Base-by-base conservation (phyloP, 1,140 invertebrate genomes). In the Drosophila lacertosa region DNA sequence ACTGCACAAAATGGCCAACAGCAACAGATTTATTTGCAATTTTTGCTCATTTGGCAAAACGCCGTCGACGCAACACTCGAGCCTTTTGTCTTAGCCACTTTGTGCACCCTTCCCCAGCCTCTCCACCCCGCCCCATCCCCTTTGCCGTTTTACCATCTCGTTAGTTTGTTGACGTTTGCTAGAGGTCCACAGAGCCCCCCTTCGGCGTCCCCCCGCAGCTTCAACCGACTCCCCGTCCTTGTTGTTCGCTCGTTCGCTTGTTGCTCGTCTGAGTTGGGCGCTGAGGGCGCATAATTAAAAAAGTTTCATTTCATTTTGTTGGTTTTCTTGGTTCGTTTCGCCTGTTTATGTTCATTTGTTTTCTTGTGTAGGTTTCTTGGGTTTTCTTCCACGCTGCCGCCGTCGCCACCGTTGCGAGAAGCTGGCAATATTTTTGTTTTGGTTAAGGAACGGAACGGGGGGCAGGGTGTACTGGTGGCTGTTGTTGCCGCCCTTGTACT, bases 281-380 rank as follows among this genome's bases (percentile, higher is more conserved):
- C 60, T 80, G 71, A 80, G 77, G 79, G 71, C 84, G 88, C 82
- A 90, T 90, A 90, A 90, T 90, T 90, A 90, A 90, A 90, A 90
- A 90, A 90, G 89, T 90, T 90, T 90, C 89, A 90, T 90, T 90
- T 89, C 82, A 90, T 90, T 90, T 90, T 90, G 88, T 89, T 82
- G 88, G 78, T 81, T 89, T 90, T 84, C 89, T 89, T 79, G 83
- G 82, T 86, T 89, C 77, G 80, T 90, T 89, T 89, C 76, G 79
- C 68, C 86, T 89, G 74, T 80, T 88, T 84, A 88, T 80, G 78
- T 83, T 90, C 78, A 90, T 88, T 90, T 90, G 82, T 88, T 89
- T 83, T 84, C 82, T 88, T 88, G 70, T 80, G 82, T 78, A 63
- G 77, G 57, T 88, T 88, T 88, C 76, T 88, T 76, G 82, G 82